Conservation (phyloP, 2,113 vertebrate species). For the Hemiprocne comata region DNA sequence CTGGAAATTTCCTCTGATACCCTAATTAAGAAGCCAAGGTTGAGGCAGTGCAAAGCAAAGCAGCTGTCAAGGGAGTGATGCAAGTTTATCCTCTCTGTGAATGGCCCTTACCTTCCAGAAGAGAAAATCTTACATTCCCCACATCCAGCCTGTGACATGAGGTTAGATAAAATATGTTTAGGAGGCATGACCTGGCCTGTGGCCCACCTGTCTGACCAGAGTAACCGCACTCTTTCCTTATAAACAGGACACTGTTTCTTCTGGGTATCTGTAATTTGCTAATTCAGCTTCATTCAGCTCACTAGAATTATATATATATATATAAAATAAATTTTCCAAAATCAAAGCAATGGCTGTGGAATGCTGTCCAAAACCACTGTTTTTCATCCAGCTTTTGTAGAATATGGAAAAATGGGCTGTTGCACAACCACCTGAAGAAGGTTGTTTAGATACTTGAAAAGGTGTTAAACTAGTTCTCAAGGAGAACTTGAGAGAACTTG, state of each 20-base stretch:
- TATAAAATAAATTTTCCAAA: background rate
- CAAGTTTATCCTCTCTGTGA: background rate
- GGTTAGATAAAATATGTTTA: constrained; percentile 45
- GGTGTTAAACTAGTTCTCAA: background rate
- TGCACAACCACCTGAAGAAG: background rate
- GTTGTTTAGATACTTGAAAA: background rate
- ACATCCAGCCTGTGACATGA: constrained; percentile 36
- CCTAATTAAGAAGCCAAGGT: background rate
- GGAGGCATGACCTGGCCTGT: constrained; percentile 45
- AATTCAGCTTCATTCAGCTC: constrained; percentile 20
- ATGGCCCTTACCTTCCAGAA: background rate
- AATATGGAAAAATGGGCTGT: background rate
- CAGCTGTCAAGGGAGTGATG: background rate
- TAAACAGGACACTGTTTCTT: constrained; percentile 47
- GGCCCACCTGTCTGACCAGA: constrained; percentile 39
- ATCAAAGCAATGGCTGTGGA: background rate
- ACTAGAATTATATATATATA: background rate
- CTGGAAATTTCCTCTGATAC: background rate
- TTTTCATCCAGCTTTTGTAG: background rate
- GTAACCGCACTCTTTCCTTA: constrained; percentile 31
- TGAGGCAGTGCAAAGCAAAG: background rate
- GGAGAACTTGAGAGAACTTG: background rate
- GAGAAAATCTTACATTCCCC: constrained; percentile 2
- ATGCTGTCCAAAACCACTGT: background rate
- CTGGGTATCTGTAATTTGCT: constrained; percentile 36